Evolutionary conservation across 53 echinoderm and acorn worm genomes (phyloP).

Genomic region (Temnopleurus reevesii): DNA sequence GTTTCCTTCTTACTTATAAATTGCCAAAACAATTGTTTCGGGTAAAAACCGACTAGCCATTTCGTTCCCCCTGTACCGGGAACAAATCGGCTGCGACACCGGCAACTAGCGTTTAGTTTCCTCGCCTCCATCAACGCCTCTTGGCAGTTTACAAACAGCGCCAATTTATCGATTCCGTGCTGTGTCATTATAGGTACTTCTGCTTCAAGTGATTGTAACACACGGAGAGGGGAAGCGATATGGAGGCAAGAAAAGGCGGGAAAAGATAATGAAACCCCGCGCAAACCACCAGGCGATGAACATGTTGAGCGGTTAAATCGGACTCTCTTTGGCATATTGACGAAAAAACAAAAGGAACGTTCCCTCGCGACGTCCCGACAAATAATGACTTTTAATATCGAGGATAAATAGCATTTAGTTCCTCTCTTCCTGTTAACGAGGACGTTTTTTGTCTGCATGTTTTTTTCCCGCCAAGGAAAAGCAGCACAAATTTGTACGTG

Average conservation of each 20-base stretch:
- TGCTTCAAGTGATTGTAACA: constrained; percentile 29
- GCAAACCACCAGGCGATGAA: background rate
- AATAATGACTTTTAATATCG: constrained; percentile 45
- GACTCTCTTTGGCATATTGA: background rate
- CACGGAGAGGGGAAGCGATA: background rate
- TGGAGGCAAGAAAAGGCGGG: background rate
- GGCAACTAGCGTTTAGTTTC: background rate
- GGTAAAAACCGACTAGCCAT: no score
- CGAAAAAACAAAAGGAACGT: background rate
- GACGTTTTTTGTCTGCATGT: background rate
- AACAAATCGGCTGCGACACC: no score
- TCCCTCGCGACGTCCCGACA: background rate
- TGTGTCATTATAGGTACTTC: constrained; percentile 19
- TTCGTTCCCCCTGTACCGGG: no score
- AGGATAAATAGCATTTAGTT: constrained; percentile 36
- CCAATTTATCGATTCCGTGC: constrained; percentile 31
- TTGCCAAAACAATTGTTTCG: no score
- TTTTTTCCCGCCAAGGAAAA: background rate
- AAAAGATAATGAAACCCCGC: background rate
- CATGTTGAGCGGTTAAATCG: background rate
- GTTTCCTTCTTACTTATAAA: no score
- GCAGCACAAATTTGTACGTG: background rate
- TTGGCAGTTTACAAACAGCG: constrained; percentile 40
- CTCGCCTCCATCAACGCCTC: constrained; percentile 15
- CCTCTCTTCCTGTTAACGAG: constrained; percentile 1